These are phyloP conservation scores for Spilosoma lubricipeda DNA, from an alignment of 2,888 invertebrate genomes.

Conservation along the genomic window DNA sequence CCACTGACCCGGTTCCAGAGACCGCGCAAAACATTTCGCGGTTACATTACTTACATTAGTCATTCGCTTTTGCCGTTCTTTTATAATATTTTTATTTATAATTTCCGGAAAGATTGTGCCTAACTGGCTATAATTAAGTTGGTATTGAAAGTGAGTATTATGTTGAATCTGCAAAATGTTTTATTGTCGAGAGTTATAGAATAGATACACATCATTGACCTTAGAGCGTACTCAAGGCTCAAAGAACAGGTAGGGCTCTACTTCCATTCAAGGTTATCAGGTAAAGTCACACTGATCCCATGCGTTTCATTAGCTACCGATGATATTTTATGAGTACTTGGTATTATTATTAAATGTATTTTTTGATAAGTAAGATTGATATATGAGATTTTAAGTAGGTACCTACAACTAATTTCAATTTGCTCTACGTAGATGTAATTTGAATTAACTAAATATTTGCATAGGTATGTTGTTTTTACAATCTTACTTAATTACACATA, in stretches of 20 bases:
- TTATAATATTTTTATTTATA: slow-evolving; percentile 25
- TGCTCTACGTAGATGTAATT: no score
- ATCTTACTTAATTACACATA: no score
- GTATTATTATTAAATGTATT: no score
- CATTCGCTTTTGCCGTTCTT: slow-evolving; percentile 27
- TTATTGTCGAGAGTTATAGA: slow-evolving; percentile 3
- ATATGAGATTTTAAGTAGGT: no score
- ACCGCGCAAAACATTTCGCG: slow-evolving; percentile 42
- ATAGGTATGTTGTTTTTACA: no score
- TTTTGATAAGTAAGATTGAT: no score
- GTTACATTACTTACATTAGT: slow-evolving; percentile 29
- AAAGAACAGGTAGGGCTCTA: slow-evolving; percentile 34
- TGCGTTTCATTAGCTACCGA: slow-evolving; percentile 4
- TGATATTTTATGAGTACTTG: slow-evolving; percentile 9
- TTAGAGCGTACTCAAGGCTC: slow-evolving; percentile 28
- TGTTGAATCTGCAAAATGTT: slow-evolving; percentile 16
- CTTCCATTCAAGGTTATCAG: slow-evolving; percentile 37
- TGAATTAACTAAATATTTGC: no score
- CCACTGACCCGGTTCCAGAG: slow-evolving; percentile 63
- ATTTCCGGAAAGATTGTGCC: slow-evolving; percentile 21
- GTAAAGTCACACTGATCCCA: slow-evolving; percentile 32
- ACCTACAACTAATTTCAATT: no score
- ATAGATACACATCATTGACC: slow-evolving; percentile 25
- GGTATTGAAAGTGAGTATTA: neutral
- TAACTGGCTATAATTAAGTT: slow-evolving; percentile 10